Evolutionary conservation across 1,140 invertebrate species (phyloP).

Genomic region (Neodiprion virginianus): DNA sequence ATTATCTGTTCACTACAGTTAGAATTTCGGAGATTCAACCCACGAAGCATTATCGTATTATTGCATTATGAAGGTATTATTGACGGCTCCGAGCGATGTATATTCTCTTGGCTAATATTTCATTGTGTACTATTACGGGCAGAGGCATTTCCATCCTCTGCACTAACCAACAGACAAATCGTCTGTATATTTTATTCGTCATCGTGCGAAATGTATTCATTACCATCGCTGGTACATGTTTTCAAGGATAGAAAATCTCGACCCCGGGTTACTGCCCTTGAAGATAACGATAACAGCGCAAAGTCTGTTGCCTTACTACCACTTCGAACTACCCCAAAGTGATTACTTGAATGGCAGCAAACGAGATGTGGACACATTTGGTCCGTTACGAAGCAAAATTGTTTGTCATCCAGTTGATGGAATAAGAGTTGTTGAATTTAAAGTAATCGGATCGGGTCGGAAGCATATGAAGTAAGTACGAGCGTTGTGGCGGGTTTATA

Average conservation of each 20-base stretch:
- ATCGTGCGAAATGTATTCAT: too few species aligned
- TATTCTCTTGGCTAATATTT: too few species aligned
- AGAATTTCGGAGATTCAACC: too few species aligned
- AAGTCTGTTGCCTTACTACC: conserved; percentile 63
- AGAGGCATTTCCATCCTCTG: too few species aligned
- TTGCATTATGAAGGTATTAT: conserved; percentile 10
- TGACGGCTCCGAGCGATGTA: not conserved
- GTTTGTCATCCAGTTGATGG: conserved; percentile 45
- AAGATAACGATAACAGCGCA: conserved; percentile 38
- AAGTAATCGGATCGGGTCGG: conserved; percentile 57
- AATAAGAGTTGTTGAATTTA: conserved; percentile 61
- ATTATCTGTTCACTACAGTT: too few species aligned
- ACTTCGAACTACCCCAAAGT: conserved; percentile 63
- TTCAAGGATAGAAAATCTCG: conserved; percentile 45
- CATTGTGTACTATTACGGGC: too few species aligned
- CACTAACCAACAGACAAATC: too few species aligned
- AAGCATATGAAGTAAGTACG: conserved; percentile 37
- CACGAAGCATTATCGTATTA: too few species aligned
- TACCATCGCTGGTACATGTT: not conserved
- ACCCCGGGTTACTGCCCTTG: conserved; percentile 33
- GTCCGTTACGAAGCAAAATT: conserved; percentile 30
- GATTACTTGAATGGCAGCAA: conserved; percentile 60
- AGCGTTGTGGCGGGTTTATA: too few species aligned
- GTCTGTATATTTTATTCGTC: too few species aligned
- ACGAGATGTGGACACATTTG: conserved; percentile 44